Evolutionary conservation across 2,888 invertebrate genomes (phyloP).

Genomic region (Rotaria sp.): DNA sequence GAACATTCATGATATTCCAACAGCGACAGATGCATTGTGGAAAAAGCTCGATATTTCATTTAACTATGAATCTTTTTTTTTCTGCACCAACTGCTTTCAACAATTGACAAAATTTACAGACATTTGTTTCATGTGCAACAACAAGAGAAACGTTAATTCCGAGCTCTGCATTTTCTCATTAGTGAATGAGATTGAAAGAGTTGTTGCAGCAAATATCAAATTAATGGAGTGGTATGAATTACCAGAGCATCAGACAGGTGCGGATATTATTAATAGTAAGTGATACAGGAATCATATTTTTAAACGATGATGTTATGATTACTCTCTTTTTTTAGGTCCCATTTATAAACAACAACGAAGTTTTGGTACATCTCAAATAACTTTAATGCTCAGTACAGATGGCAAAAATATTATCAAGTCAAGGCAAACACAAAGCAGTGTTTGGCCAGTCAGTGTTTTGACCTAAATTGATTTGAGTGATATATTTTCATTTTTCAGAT

Average conservation of each 20-base stretch:
- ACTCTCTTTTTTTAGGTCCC: neutral
- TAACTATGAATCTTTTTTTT: neutral
- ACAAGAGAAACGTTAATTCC: neutral
- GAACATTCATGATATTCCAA: neutral
- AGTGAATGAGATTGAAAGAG: neutral
- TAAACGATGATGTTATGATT: neutral
- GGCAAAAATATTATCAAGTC: no score
- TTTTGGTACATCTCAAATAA: neutral
- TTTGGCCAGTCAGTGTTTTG: no score
- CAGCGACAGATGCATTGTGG: neutral
- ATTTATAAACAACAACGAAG: neutral
- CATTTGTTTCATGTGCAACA: neutral
- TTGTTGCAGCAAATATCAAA: neutral
- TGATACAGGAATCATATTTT: neutral
- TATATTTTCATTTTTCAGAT: neutral
- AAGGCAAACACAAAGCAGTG: no score
- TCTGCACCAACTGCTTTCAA: neutral
- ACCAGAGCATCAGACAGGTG: neutral
- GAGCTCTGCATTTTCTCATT: neutral
- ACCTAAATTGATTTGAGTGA: no score
- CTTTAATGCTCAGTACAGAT: neutral
- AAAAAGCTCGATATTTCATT: neutral
- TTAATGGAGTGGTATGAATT: neutral
- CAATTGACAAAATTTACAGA: neutral
- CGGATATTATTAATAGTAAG: neutral